Conservation (phyloP, 1,140 invertebrate genomes). For the Phymorhynchus buccinoides region DNA sequence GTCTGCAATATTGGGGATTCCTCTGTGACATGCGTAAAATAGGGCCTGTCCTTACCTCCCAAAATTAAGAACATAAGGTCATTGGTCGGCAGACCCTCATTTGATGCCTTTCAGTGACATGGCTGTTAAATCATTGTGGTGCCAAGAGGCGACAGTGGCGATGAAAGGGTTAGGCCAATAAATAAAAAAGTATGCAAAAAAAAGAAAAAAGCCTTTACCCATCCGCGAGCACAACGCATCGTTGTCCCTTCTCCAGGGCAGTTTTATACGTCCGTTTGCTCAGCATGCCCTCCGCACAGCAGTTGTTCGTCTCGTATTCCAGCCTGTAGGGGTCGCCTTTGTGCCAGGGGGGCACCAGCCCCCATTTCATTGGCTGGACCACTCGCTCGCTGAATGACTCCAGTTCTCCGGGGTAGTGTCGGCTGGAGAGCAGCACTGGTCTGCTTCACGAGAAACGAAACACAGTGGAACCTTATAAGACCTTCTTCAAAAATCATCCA, state of each 20-base stretch:
- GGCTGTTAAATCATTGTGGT: too few relatives aligned
- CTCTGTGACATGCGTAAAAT: too few relatives aligned
- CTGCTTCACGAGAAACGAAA: conserved; percentile 47
- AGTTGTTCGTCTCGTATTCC: conserved; percentile 86
- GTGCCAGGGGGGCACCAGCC: conserved; percentile 85
- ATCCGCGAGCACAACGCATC: conserved; percentile 86
- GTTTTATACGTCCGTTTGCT: conserved; percentile 81
- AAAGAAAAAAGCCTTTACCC: conserved; percentile 76
- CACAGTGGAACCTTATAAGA: not conserved
- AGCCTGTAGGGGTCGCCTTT: conserved; percentile 82
- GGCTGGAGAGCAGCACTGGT: conserved; percentile 80
- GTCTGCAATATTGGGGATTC: too few relatives aligned
- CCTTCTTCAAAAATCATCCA: too few relatives aligned
- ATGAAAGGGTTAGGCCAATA: too few relatives aligned
- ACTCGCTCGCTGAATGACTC: conserved; percentile 53
- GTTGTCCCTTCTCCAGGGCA: conserved; percentile 79
- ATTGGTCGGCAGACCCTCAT: too few relatives aligned
- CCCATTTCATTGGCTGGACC: conserved; percentile 79
- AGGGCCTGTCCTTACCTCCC: too few relatives aligned
- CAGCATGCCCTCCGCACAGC: conserved; percentile 81
- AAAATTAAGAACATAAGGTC: too few relatives aligned
- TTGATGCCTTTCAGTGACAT: too few relatives aligned
- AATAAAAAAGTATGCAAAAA: too few relatives aligned
- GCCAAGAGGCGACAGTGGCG: too few relatives aligned
- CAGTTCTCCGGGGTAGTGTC: conserved; percentile 73